Evolutionary conservation across 2,797 vertebrate genomes (phyloP).

Genomic region (Melanotaenia nigrans): DNA sequence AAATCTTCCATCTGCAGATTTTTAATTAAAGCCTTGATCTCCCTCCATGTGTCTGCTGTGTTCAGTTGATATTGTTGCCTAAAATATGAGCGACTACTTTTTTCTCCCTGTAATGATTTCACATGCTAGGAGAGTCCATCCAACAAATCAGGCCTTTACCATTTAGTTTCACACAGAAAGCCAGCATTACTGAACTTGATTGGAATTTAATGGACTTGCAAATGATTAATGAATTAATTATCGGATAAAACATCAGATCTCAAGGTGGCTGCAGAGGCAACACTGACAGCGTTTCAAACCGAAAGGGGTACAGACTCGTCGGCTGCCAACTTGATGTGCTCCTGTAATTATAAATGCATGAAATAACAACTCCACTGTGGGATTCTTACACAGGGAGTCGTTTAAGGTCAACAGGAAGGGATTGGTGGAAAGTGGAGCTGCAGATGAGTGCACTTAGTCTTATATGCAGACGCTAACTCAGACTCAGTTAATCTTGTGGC

Average conservation of each 20-base stretch:
- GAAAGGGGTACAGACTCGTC: slow-evolving; percentile 51
- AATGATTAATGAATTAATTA: slow-evolving; percentile 76
- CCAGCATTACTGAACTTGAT: slow-evolving; percentile 39
- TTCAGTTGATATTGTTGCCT: slow-evolving; percentile 37
- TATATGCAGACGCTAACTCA: slow-evolving; percentile 37
- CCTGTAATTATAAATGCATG: slow-evolving; percentile 70
- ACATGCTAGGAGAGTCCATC: slow-evolving; percentile 9
- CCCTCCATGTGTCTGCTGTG: slow-evolving; percentile 53
- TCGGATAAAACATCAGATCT: slow-evolving; percentile 50
- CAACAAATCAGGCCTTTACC: slow-evolving; percentile 28
- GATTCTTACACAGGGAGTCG: slow-evolving; percentile 46
- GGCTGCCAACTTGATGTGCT: slow-evolving; percentile 44
- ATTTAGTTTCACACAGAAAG: slow-evolving; percentile 34
- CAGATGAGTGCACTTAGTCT: slow-evolving; percentile 52
- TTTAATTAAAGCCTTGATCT: slow-evolving; percentile 63
- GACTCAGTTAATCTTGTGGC: slow-evolving; percentile 61
- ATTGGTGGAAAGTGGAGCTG: slow-evolving; percentile 27
- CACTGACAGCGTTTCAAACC: slow-evolving; percentile 61
- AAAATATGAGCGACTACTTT: slow-evolving; percentile 34
- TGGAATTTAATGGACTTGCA: slow-evolving; percentile 65
- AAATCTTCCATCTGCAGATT: slow-evolving; percentile 63
- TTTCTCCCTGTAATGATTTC: slow-evolving; percentile 47
- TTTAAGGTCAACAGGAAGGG: slow-evolving; percentile 39
- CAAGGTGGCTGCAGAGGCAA: slow-evolving; percentile 29
- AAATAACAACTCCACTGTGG: slow-evolving; percentile 57